phyloP scores from a whole-genome alignment of 2,888 invertebrate species.

The Aspidiotus destructor region DNA sequence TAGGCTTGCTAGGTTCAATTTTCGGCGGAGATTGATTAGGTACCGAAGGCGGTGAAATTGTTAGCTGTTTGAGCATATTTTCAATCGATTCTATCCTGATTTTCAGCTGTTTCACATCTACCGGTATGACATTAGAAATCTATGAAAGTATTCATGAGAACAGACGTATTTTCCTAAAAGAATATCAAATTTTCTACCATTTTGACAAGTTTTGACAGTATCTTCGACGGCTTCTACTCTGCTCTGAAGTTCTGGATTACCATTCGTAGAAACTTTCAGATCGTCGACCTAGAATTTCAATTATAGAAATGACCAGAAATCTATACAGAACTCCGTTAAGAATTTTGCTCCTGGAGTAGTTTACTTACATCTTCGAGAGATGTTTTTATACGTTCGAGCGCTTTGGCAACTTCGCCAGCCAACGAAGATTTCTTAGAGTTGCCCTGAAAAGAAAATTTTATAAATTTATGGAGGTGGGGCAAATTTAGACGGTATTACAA shows the following conservation, averaged over 20 bases:
- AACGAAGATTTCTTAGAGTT: conserved; percentile 41
- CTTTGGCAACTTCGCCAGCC: conserved; percentile 76
- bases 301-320: neutral
- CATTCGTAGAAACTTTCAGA: conserved; percentile 3
- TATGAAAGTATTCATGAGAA: no score
- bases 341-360: neutral
- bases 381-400: conserved; percentile 67
- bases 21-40: neutral
- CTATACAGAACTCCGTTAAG: neutral
- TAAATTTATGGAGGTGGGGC: neutral
- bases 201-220: no score
- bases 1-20: conserved; percentile 37
- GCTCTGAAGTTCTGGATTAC: neutral
- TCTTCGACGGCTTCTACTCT: conserved; percentile 12
- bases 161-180: no score
- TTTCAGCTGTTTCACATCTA: conserved; percentile 46
- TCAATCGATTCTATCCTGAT: conserved; percentile 35
- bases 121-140: neutral
- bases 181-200: no score
- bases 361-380: conserved; percentile 48
- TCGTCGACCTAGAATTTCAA: conserved; percentile 13
- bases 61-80: conserved; percentile 19
- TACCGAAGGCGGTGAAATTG: conserved; percentile 7
- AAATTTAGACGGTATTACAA: neutral
- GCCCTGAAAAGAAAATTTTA: neutral